A percentile compares a stretch with the other conserved stretches of the same genome.
These are phyloP conservation scores for Diadumene lineata DNA, from an alignment of 92 coral and sea anemone species.

Conservation along the genomic window DNA sequence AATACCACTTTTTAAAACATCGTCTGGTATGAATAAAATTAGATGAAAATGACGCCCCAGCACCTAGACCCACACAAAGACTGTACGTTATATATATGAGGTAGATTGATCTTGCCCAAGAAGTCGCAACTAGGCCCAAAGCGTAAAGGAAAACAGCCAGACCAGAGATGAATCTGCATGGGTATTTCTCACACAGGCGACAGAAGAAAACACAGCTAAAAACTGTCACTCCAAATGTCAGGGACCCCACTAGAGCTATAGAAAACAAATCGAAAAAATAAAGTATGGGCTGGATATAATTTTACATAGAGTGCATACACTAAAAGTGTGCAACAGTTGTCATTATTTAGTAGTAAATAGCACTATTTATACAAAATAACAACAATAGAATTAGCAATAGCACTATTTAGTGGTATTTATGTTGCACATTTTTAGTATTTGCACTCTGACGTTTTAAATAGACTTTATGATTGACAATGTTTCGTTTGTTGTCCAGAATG, in stretches of 20 bases:
- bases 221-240: neutral
- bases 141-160: neutral
- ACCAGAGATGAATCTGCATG: constrained; percentile 5
- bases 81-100: constrained; percentile 48
- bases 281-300: no score
- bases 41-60: constrained; percentile 23
- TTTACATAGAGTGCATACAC: no score
- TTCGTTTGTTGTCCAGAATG: no score
- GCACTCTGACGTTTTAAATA: no score
- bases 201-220: neutral
- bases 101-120: constrained; percentile 26
- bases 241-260: constrained; percentile 23
- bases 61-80: constrained; percentile 36
- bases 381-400: no score
- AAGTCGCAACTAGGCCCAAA: constrained; percentile 18
- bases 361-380: no score
- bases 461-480: no score
- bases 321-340: no score
- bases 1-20: constrained; percentile 38
- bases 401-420: no score
- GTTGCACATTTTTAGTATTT: no score
- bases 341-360: no score
- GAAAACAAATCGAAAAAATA: neutral
- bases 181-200: constrained; percentile 13
- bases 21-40: constrained; percentile 28